Evolutionary conservation across 23 tunicate genomes (phyloP).

Genomic region (Clavelina lepadiformis): DNA sequence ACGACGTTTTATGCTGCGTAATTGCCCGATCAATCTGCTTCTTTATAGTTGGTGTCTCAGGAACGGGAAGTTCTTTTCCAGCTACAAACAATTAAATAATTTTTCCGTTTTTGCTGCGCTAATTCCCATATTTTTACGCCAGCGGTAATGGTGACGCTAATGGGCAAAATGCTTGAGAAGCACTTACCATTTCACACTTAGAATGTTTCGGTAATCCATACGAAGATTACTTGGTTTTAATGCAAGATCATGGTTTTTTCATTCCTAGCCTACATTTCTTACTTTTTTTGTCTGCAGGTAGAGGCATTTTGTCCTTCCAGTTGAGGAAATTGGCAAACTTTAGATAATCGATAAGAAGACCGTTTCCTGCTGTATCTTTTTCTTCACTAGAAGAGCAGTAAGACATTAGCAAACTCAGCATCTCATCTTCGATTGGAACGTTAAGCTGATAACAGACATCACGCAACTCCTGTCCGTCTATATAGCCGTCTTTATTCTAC

Average conservation of each 20-base stretch:
- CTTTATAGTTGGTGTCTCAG: constrained; percentile 68
- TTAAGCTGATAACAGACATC: constrained; percentile 87
- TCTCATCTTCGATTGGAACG: constrained; percentile 89
- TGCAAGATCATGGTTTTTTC: too few relatives aligned
- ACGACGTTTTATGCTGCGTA: constrained; percentile 80
- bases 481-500: constrained; percentile 82
- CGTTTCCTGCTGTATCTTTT: not conserved
- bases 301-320: constrained; percentile 93
- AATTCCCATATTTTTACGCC: too few relatives aligned
- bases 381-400: constrained; percentile 34
- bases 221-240: too few relatives aligned
- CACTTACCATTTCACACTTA: too few relatives aligned
- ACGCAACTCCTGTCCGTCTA: constrained; percentile 80
- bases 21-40: constrained; percentile 88
- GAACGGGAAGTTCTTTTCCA: constrained; percentile 16
- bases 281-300: constrained; percentile 42
- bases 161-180: too few relatives aligned
- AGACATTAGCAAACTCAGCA: constrained; percentile 81
- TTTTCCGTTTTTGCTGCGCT: too few relatives aligned
- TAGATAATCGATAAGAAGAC: constrained; percentile 52
- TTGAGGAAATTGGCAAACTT: constrained; percentile 93
- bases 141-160: too few relatives aligned
- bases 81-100: too few relatives aligned
- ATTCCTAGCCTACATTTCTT: too few relatives aligned
- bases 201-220: not conserved